Base-by-base conservation (phyloP, 2,113 vertebrate genomes). In the Sporophila hypoxantha region DNA sequence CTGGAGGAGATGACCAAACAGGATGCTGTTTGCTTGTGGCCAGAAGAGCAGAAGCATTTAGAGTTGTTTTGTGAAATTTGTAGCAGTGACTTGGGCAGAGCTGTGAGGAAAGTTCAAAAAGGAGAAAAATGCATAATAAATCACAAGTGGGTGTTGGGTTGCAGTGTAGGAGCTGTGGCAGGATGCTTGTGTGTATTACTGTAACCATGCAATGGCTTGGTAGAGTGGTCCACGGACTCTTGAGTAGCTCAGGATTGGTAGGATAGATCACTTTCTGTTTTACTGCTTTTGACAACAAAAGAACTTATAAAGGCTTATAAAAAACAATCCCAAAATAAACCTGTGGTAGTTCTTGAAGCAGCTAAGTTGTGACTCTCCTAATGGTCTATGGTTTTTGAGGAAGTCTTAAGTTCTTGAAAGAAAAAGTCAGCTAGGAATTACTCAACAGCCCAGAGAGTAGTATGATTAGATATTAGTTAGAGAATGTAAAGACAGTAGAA, bases 131-230 rank as follows among this genome's bases (percentile, higher is more conserved):
- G 17, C 1, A 0, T 66, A 49, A 46, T 22, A 32, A 44, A 34
- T 18, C 29, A 53, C 6, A 6, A 22, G 14, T 37, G 19, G 13
- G 25, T 36, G 3, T 6, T 25, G 10, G n/a, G 30, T 29, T 82
- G 64, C n/a, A 53, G 37, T 26, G 49, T 9, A 42, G 75, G 25
- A 55, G 32, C 10, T 27, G 4, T 49, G 39, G 46, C 29, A 76
- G 16, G 50, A 42, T 41, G 27, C 41, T 30, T 61, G 8, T 32
- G 15, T 57, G 16, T 17, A 5, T 68, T 36, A 49, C 5, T 60
- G 12, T 36, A 56, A 21, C 14, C 11, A 10, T 18, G 34, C 27
- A 44, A 0, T 1, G 17, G 47, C 25, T 26, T 37, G 13, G 4
- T 15, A 32, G 16, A 25, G 14, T 71, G n/a, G 32, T 18, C 47